Conservation (phyloP, 2,888 invertebrate species). For the Euspilapteryx auroguttella region DNA sequence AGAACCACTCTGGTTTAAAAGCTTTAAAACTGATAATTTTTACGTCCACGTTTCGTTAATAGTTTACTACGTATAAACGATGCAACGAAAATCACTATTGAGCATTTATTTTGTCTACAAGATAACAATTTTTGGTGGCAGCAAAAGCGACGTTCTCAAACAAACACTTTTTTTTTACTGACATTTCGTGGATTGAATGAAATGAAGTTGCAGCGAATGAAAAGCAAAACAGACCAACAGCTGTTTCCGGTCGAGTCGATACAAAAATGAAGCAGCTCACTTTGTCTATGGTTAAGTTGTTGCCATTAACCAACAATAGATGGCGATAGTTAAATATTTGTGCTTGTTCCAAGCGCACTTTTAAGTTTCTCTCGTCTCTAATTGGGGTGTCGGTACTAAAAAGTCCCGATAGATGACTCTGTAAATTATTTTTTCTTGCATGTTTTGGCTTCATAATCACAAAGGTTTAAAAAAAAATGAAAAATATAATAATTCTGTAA, state of each 20-base stretch:
- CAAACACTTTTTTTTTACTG: conserved; percentile 22
- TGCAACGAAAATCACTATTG: conserved; percentile 19
- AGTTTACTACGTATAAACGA: no score
- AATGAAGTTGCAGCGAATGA: conserved; percentile 31
- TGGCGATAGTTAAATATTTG: conserved; percentile 6
- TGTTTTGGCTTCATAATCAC: not conserved
- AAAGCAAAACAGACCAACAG: conserved; percentile 32
- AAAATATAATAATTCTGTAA: no score
- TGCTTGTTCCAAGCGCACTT: no score
- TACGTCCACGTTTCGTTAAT: conserved; percentile 2
- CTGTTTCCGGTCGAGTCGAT: conserved; percentile 19
- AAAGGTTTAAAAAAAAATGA: conserved; percentile 1
- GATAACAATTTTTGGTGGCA: conserved; percentile 15
- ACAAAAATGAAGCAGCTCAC: conserved; percentile 10
- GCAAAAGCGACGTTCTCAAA: conserved; percentile 18
- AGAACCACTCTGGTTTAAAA: conserved; percentile 5
- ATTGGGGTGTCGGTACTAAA: no score
- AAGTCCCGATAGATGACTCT: no score
- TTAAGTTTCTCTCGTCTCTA: no score
- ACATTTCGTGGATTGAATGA: conserved; percentile 14
- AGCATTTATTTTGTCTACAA: conserved; percentile 19
- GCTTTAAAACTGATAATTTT: no score
- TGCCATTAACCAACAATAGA: not conserved
- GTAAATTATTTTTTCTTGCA: not conserved
- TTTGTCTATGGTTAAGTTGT: not conserved